Evolutionary conservation across 2,888 invertebrate genomes (phyloP).

Genomic region (Pollenia griseotomentosa): DNA sequence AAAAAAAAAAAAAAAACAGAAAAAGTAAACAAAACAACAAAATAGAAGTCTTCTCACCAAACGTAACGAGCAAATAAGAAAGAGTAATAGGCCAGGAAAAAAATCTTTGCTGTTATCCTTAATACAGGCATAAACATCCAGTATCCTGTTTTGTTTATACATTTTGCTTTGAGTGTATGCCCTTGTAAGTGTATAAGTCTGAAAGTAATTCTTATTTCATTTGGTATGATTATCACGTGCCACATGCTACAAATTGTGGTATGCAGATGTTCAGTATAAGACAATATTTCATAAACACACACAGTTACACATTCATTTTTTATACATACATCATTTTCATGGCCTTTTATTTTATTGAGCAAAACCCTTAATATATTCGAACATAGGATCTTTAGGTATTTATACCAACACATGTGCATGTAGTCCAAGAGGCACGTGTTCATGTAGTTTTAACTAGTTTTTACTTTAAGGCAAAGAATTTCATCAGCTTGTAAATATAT

Average conservation of each 20-base stretch:
- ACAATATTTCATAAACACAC: conserved; percentile 51
- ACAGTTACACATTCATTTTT: neutral
- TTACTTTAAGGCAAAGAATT: no score
- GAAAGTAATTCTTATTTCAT: conserved; percentile 12
- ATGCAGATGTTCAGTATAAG: conserved; percentile 58
- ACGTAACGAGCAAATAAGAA: neutral
- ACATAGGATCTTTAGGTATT: neutral
- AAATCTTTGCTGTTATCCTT: conserved; percentile 18
- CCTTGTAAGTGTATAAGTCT: neutral
- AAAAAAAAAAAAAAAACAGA: no score
- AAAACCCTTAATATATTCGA: neutral
- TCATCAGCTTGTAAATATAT: no score
- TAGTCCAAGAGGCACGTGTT: conserved; percentile 14
- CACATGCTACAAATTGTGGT: conserved; percentile 62
- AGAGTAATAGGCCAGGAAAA: neutral
- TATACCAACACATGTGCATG: conserved; percentile 5
- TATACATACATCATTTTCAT: conserved; percentile 24
- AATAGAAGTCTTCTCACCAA: conserved; percentile 17
- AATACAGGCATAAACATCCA: neutral
- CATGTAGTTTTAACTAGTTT: neutral
- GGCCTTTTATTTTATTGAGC: conserved; percentile 16
- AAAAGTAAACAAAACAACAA: neutral
- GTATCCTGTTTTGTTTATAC: neutral
- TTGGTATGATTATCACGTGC: conserved; percentile 61
- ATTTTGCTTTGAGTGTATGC: neutral